Evolutionary conservation across 1,140 invertebrate genomes (phyloP).

Genomic region (Bombus confusus): DNA sequence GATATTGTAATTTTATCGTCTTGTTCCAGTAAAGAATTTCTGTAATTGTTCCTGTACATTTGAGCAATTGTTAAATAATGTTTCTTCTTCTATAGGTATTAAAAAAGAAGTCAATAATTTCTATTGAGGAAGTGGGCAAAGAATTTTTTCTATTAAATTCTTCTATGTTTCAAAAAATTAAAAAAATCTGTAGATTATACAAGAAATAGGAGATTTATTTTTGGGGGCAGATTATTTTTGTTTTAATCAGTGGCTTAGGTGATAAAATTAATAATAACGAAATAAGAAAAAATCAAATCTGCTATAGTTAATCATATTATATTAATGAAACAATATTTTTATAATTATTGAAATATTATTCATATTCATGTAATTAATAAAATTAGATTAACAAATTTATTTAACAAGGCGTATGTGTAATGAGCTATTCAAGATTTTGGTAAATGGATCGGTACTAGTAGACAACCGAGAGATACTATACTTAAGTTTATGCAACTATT

Average conservation of each 20-base stretch:
- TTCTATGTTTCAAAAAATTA: background rate
- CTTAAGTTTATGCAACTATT: slow-evolving; percentile 17
- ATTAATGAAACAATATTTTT: background rate
- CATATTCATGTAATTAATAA: background rate
- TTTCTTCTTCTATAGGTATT: background rate
- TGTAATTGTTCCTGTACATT: background rate
- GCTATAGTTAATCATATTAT: no score
- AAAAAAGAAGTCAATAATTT: background rate
- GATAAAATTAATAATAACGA: background rate
- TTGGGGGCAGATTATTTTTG: background rate
- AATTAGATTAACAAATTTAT: background rate
- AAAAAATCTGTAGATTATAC: background rate
- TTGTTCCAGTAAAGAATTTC: background rate
- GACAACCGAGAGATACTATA: slow-evolving; percentile 12
- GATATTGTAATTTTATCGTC: background rate
- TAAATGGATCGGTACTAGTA: slow-evolving; percentile 7
- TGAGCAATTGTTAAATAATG: background rate
- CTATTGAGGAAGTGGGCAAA: background rate
- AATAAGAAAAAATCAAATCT: background rate
- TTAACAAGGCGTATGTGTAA: background rate
- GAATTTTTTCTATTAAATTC: background rate
- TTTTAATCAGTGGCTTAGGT: no score
- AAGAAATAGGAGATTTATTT: background rate
- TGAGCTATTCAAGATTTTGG: slow-evolving; percentile 12
- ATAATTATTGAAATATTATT: background rate